Evolutionary conservation across 2,113 vertebrate genomes (phyloP), one percentile per base, ranked within the genome.

Genomic region (Psilopsiagon aymara): DNA sequence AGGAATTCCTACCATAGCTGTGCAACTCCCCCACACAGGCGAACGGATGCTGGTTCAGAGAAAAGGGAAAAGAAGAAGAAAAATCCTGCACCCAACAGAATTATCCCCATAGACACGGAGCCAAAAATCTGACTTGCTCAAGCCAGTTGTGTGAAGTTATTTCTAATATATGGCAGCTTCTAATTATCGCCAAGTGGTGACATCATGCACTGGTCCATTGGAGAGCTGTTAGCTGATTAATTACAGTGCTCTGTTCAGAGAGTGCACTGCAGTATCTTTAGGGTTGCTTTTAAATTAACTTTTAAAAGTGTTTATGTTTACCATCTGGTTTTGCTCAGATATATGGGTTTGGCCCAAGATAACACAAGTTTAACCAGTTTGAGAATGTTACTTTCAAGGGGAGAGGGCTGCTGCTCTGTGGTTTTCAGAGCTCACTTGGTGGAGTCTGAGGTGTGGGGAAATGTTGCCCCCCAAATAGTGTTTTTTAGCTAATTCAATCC

Each of bases 281-380:
- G 82, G 93, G 82, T 94, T 95, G 95, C 91, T 83, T 98, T 98
- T 97, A 96, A 98, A 97, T 98, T 96, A 97, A 97, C 95, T 97
- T 97, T 90, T 97, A 7, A 55, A 95, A 97, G 92, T 90, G 94
- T 94, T 97, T 96, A 55, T 97, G 92, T 97, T 98, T 97, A 95
- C 96, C 97, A 93, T 97, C 98, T 98, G 97, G 96, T 96, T 97
- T 96, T 94, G 97, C 96, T 96, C 84, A 78, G 47, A 59, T 94
- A 89, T 90, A 92, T 88, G 82, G 91, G 91, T 77, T 85, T 91
- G 97, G 96, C 93, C 79, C 95, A 41, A 27, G 93, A 95, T 95
- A 96, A 96, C 90, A 76, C 12, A 86, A 92, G 39, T 94, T 81
- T 79, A 94, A 82, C 86, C 91, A 86, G 13, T 85, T 46, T 43